These are phyloP conservation scores for Lathamus discolor DNA, from an alignment of 2,113 vertebrate species.

Conservation along the genomic window DNA sequence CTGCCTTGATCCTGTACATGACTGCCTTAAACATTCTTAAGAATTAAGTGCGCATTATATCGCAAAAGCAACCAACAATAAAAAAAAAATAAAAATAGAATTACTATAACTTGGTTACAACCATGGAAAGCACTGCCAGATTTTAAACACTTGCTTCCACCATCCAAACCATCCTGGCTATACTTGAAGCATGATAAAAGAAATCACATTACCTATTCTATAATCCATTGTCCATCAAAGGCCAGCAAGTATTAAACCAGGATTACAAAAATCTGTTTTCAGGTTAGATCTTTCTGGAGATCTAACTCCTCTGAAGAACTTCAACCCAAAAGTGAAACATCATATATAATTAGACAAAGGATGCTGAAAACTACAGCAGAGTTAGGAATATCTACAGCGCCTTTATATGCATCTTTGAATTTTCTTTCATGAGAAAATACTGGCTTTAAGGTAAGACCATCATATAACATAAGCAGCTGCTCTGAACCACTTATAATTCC, in stretches of 20 bases:
- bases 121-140: not conserved
- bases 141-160: not conserved
- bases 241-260: not conserved
- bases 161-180: not conserved
- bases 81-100: not conserved
- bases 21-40: not conserved
- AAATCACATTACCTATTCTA: slow-evolving; percentile 40
- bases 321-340: slow-evolving; percentile 18
- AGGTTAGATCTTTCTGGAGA: slow-evolving; percentile 1
- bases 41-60: not conserved
- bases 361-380: slow-evolving; percentile 18
- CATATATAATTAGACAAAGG: slow-evolving; percentile 27
- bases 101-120: not conserved
- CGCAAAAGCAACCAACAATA: not conserved
- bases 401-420: not conserved
- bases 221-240: slow-evolving; percentile 49
- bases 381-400: not conserved
- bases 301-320: slow-evolving; percentile 24
- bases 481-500: not conserved
- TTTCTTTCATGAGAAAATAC: not conserved
- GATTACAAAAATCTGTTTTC: slow-evolving; percentile 43
- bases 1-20: not conserved
- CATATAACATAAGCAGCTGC: not conserved
- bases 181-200: not conserved
- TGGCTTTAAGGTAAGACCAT: not conserved